These are phyloP conservation scores for Strigamia crassipes DNA, from an alignment of 2,888 invertebrate species.

Conservation along the genomic window DNA sequence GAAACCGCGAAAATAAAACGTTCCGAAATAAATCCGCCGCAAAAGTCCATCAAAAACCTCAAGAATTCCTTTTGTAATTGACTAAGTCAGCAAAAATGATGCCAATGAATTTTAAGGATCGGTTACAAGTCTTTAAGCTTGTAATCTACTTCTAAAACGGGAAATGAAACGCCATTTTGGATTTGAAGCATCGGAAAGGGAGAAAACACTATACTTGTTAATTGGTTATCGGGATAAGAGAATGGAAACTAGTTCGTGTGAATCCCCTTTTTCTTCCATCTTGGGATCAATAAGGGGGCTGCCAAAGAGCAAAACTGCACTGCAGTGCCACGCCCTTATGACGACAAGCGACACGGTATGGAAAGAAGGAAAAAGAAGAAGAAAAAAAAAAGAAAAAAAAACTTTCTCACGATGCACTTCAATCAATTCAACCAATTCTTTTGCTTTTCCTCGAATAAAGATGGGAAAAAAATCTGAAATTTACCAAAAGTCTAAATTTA, in stretches of 20 bases:
- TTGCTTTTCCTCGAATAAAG: not conserved
- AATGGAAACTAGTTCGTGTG: conserved; percentile 1
- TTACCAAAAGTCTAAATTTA: not conserved
- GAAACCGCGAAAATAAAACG: not conserved
- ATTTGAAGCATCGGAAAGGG: not conserved
- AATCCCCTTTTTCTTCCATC: conserved; percentile 36
- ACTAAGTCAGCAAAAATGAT: conserved; percentile 20
- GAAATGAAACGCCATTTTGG: conserved; percentile 32
- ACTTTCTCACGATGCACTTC: not conserved
- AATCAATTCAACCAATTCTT: conserved; percentile 17
- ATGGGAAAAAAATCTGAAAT: not conserved
- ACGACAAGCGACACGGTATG: not conserved
- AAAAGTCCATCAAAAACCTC: conserved; percentile 23
- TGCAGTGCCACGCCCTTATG: conserved; percentile 41
- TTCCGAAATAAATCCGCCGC: not conserved
- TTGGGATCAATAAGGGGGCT: conserved; percentile 37
- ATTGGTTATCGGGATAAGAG: conserved; percentile 4
- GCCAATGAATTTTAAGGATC: conserved; percentile 39
- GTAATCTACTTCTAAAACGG: conserved; percentile 4
- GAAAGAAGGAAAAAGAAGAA: not conserved
- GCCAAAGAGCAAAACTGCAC: conserved; percentile 40
- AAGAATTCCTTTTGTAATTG: conserved; percentile 37
- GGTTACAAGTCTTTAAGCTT: conserved; percentile 20
- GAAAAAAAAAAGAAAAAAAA: conserved; percentile 1
- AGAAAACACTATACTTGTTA: not conserved